Percentiles rank a stretch among this genome's conserved stretches.
These are phyloP conservation scores for Chaetorhynchus papuensis DNA, from an alignment of 2,113 vertebrate genomes.

Conservation along the genomic window DNA sequence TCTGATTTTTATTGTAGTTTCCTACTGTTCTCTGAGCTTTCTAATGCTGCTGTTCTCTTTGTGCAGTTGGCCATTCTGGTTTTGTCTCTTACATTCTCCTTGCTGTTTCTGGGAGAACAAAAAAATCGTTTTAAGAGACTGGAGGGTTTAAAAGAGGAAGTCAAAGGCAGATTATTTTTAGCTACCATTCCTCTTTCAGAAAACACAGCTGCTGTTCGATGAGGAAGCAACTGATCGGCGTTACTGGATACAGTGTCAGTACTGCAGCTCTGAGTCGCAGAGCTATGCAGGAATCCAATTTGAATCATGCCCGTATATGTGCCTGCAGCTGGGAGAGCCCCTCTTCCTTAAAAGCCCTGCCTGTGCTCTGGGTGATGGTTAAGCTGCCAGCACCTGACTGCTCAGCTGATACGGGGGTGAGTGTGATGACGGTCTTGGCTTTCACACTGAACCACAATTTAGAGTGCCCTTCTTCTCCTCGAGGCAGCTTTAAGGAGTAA, in stretches of 20 bases:
- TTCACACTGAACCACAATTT: neutral
- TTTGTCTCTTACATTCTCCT: neutral
- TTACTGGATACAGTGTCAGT: neutral
- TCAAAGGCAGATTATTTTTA: conserved; percentile 48
- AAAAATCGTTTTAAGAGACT: neutral
- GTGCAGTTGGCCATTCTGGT: neutral
- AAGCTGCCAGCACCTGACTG: neutral
- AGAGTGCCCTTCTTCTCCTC: neutral
- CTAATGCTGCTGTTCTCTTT: neutral
- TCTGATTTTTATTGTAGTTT: neutral
- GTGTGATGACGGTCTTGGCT: neutral
- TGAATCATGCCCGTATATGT: neutral
- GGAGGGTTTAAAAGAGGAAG: conserved; percentile 38
- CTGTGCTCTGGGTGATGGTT: neutral
- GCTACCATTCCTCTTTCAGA: conserved; percentile 24
- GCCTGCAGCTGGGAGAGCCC: neutral
- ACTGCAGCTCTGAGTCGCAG: neutral
- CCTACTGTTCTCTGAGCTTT: neutral
- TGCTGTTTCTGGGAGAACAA: neutral
- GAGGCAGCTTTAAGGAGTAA: neutral
- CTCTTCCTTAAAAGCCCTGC: neutral
- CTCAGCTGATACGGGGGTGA: neutral
- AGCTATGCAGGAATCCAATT: neutral
- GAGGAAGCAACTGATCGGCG: neutral
- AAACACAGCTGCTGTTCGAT: conserved; percentile 50